These are phyloP conservation scores for Atherinosoma microstoma DNA, from an alignment of 2,797 vertebrate species.

Conservation along the genomic window DNA sequence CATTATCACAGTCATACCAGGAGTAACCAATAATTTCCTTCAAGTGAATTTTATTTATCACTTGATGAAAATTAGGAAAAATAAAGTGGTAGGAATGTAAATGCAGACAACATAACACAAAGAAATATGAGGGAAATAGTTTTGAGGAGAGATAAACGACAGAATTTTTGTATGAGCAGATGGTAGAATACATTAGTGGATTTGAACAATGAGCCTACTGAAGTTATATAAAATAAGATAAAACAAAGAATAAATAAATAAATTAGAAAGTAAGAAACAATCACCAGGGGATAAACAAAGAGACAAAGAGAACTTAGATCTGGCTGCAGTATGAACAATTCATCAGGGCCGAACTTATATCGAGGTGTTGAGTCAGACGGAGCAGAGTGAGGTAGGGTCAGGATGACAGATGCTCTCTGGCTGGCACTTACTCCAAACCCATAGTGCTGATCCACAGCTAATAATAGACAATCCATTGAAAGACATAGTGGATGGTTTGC, in stretches of 20 bases:
- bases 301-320: conserved; percentile 14
- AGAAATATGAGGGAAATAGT: background rate
- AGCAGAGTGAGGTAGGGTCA: conserved; percentile 43
- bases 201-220: conserved; percentile 21
- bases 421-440: conserved; percentile 51
- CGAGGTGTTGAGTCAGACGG: conserved; percentile 60
- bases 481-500: conserved; percentile 32
- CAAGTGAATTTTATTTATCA: background rate
- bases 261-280: conserved; percentile 10
- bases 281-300: conserved; percentile 25
- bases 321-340: conserved; percentile 46
- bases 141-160: background rate
- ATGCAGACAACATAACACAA: background rate
- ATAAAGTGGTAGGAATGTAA: background rate
- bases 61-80: background rate
- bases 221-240: background rate
- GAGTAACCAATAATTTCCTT: background rate
- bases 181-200: conserved; percentile 15
- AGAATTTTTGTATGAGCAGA: conserved; percentile 4
- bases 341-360: conserved; percentile 40
- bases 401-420: conserved; percentile 66
- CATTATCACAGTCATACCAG: background rate
- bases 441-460: conserved; percentile 65
- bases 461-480: conserved; percentile 56
- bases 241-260: background rate